These are phyloP conservation scores for Pristiophorus japonicus DNA, from an alignment of 2,113 vertebrate species.

Conservation along the genomic window DNA sequence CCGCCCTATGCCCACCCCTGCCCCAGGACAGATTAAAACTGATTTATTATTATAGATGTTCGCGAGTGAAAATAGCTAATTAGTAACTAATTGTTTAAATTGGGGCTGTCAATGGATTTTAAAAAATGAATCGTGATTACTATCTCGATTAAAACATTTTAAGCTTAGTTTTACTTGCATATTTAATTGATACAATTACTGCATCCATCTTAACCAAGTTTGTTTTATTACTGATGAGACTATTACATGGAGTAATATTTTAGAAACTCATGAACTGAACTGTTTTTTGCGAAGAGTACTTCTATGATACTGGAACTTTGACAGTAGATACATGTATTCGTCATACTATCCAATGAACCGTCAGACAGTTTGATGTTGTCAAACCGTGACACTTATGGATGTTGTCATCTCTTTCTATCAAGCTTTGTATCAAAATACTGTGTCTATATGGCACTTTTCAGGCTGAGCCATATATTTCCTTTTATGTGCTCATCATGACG, in stretches of 20 bases:
- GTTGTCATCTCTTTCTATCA: too few species aligned
- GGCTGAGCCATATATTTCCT: too few species aligned
- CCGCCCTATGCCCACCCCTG: too few species aligned
- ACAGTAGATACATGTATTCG: background rate
- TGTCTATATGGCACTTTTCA: too few species aligned
- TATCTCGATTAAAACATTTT: background rate
- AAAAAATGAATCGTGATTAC: background rate
- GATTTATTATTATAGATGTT: too few species aligned
- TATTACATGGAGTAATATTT: background rate
- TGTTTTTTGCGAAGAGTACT: background rate
- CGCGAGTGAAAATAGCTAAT: too few species aligned
- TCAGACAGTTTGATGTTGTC: background rate
- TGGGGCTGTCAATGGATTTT: background rate
- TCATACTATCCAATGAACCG: background rate
- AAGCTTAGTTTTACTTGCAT: background rate
- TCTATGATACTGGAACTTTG: background rate
- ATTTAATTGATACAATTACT: background rate
- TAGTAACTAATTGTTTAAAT: background rate
- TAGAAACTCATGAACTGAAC: background rate
- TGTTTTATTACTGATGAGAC: background rate
- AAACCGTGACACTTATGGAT: background rate
- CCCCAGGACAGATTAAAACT: too few species aligned
- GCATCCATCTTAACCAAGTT: background rate
- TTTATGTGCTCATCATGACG: too few species aligned
- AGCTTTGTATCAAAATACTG: too few species aligned